Evolutionary conservation across 2,797 vertebrate genomes (phyloP).

Genomic region (Australoheros facetus): DNA sequence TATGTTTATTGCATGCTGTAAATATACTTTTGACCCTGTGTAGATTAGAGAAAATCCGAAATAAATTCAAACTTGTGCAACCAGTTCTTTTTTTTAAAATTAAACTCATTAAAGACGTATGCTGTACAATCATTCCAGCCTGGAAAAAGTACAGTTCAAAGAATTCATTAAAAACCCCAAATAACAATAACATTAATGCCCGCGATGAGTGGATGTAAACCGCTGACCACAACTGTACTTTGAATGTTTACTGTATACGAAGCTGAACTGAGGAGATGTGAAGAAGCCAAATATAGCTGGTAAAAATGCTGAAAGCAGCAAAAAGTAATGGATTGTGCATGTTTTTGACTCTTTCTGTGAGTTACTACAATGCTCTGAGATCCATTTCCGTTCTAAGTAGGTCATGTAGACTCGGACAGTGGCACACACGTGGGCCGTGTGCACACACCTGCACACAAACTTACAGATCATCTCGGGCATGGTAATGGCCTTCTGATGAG

Average conservation of each 20-base stretch:
- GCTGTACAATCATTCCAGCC: not conserved
- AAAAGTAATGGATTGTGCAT: conserved; percentile 46
- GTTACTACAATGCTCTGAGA: conserved; percentile 28
- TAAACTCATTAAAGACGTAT: too few species aligned
- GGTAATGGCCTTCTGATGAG: conserved; percentile 32
- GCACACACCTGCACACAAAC: conserved; percentile 9
- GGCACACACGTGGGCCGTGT: conserved; percentile 5
- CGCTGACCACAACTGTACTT: not conserved
- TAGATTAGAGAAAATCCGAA: not conserved
- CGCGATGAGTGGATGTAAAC: not conserved
- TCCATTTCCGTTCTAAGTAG: conserved; percentile 52
- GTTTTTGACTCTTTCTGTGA: conserved; percentile 24
- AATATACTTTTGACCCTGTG: not conserved
- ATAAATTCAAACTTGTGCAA: too few species aligned
- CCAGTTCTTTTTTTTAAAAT: too few species aligned
- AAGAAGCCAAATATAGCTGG: conserved; percentile 48
- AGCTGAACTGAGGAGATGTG: not conserved
- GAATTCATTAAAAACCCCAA: not conserved
- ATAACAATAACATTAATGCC: not conserved
- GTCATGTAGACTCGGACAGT: conserved; percentile 31
- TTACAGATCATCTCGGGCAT: conserved; percentile 22
- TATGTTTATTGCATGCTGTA: not conserved
- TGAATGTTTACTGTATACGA: not conserved
- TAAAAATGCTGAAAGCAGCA: conserved; percentile 32
- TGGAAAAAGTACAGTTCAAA: not conserved